phyloP scores from a whole-genome alignment of 2,888 invertebrate species.

The Willowsia nigromaculata region DNA sequence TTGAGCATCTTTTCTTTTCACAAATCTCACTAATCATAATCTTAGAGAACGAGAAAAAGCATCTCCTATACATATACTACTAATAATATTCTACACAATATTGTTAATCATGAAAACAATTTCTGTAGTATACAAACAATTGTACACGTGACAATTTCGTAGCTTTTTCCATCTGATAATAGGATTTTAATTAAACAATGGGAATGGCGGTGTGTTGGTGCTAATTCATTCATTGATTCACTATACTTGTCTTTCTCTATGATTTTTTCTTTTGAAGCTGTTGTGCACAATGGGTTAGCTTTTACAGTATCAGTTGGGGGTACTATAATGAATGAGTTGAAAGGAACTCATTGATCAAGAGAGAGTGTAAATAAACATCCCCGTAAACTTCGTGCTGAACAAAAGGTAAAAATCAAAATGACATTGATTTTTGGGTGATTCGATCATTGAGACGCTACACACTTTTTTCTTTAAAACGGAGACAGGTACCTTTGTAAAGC shows the following conservation, averaged over 20 bases:
- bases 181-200: conserved; percentile 72
- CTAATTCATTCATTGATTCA: conserved; percentile 64
- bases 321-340: conserved; percentile 52
- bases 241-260: conserved; percentile 41
- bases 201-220: conserved; percentile 22
- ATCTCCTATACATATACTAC: not conserved
- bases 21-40: conserved; percentile 21
- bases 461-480: not conserved
- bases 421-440: conserved; percentile 12
- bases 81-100: no score
- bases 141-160: conserved; percentile 67
- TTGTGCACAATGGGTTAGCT: not conserved
- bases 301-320: conserved; percentile 42
- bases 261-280: conserved; percentile 56
- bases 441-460: not conserved
- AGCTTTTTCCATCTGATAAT: conserved; percentile 59
- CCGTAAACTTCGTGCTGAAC: not conserved
- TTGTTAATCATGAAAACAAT: conserved; percentile 16
- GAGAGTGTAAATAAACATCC: conserved; percentile 51
- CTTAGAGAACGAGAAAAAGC: not conserved
- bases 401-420: conserved; percentile 13
- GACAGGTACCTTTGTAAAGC: not conserved
- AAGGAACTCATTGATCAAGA: conserved; percentile 5
- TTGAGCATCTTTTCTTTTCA: not conserved
- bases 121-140: conserved; percentile 45